phyloP scores from a whole-genome alignment of 2,113 vertebrate genomes.

The Oncorhynchus masou region DNA sequence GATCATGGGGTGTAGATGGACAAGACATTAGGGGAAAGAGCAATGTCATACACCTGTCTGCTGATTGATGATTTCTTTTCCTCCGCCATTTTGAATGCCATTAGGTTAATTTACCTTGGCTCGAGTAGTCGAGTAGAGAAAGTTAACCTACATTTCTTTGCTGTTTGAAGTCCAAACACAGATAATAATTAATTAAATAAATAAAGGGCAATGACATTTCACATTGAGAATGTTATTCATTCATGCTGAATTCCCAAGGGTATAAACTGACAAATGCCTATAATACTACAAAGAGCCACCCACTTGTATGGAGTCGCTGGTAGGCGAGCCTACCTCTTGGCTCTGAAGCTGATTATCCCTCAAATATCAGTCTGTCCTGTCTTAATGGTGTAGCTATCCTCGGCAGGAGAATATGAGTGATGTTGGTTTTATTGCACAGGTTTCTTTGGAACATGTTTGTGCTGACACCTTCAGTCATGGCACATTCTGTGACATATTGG shows the following conservation, averaged over 20 bases:
- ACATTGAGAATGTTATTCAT: no score
- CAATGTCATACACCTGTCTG: not conserved
- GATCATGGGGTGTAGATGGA: constrained; percentile 1
- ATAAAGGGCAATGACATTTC: not conserved
- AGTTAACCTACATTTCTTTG: not conserved
- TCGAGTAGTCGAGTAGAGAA: constrained; percentile 8
- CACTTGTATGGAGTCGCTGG: not conserved
- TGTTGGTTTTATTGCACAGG: constrained; percentile 30
- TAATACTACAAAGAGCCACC: not conserved
- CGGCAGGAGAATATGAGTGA: constrained; percentile 41
- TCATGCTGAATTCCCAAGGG: no score
- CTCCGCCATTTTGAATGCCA: not conserved
- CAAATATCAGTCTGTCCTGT: constrained; percentile 19
- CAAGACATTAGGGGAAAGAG: not conserved
- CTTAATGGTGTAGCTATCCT: constrained; percentile 24
- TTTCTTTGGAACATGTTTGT: constrained; percentile 49
- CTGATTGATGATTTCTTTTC: not conserved
- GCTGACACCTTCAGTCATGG: constrained; percentile 38
- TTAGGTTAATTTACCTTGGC: not conserved
- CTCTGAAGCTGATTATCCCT: constrained; percentile 4
- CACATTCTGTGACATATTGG: constrained; percentile 30
- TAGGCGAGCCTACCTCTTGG: not conserved
- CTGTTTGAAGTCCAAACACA: not conserved
- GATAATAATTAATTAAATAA: not conserved
- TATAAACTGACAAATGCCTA: not conserved